phyloP scores from a whole-genome alignment of 2,113 vertebrate genomes.

The Varanus komodoensis region DNA sequence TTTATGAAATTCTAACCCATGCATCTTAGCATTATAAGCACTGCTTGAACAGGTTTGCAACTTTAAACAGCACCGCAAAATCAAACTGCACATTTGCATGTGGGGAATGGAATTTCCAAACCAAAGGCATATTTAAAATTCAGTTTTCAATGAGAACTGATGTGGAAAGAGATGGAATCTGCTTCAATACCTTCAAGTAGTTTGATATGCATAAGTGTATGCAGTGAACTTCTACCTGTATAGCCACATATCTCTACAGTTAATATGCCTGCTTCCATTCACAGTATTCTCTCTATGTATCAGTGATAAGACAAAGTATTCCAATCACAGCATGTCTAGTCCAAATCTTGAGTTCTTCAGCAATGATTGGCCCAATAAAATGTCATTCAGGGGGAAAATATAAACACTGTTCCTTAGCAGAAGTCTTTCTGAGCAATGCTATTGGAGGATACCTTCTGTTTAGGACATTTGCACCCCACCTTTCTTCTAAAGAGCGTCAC shows the following conservation, averaged over 20 bases:
- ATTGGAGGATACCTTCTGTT: neutral
- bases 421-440: neutral
- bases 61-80: conserved; percentile 11
- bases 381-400: neutral
- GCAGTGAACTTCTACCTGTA: conserved; percentile 19
- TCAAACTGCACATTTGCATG: conserved; percentile 6
- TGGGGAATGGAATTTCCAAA: conserved; percentile 5
- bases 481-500: neutral
- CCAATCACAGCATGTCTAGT: neutral
- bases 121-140: conserved; percentile 21
- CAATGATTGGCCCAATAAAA: neutral
- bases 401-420: neutral
- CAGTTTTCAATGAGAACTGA: conserved; percentile 7
- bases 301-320: neutral
- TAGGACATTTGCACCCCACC: neutral
- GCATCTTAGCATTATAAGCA: neutral
- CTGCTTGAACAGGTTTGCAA: conserved; percentile 6
- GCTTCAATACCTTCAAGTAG: conserved; percentile 6
- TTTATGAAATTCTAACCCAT: neutral
- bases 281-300: neutral
- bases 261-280: neutral
- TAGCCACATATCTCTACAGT: conserved; percentile 22
- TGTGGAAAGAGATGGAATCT: conserved; percentile 11
- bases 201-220: conserved; percentile 25
- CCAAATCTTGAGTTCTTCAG: neutral